A percentile compares a stretch with the other conserved stretches of the same genome.
phyloP scores from a whole-genome alignment of 2,888 invertebrate genomes.

The Drosophila ustulata region DNA sequence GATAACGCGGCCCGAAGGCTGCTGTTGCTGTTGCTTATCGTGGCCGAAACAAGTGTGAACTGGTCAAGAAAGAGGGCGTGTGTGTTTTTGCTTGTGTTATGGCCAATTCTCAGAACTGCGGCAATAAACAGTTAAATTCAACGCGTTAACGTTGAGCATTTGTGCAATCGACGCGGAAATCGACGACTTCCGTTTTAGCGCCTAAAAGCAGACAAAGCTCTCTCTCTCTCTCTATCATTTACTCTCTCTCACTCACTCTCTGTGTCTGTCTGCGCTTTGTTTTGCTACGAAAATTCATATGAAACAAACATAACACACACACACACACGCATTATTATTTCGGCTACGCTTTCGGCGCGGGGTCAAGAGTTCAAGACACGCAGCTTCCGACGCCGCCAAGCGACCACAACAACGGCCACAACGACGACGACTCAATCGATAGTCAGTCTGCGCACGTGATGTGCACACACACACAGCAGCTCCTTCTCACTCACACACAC shows the following conservation, averaged over 20 bases:
- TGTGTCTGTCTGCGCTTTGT: slow-evolving; percentile 60
- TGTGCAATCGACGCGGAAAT: slow-evolving; percentile 31
- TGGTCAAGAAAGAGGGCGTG: slow-evolving; percentile 74
- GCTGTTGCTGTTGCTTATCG: background rate
- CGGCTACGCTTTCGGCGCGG: slow-evolving; percentile 37
- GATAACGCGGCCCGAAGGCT: slow-evolving; percentile 40
- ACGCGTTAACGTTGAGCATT: background rate
- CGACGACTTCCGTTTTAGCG: slow-evolving; percentile 39
- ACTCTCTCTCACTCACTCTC: slow-evolving; percentile 5
- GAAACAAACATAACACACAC: slow-evolving; percentile 45
- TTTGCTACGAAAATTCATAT: slow-evolving; percentile 72
- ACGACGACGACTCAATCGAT: slow-evolving; percentile 73
- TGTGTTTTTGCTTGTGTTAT: slow-evolving; percentile 27
- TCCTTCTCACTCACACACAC: background rate
- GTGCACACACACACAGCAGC: slow-evolving; percentile 28
- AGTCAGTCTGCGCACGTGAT: slow-evolving; percentile 78
- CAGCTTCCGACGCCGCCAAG: slow-evolving; percentile 69
- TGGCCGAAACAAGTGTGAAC: slow-evolving; percentile 22
- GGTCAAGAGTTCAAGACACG: slow-evolving; percentile 78
- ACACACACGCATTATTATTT: slow-evolving; percentile 45
- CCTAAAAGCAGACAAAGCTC: slow-evolving; percentile 36
- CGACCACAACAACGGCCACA: slow-evolving; percentile 19
- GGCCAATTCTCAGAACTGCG: slow-evolving; percentile 44
- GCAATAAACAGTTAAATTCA: slow-evolving; percentile 23
- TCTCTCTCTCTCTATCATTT: background rate